Conservation (phyloP, 2,797 vertebrate species). For the Sebastes minor region DNA sequence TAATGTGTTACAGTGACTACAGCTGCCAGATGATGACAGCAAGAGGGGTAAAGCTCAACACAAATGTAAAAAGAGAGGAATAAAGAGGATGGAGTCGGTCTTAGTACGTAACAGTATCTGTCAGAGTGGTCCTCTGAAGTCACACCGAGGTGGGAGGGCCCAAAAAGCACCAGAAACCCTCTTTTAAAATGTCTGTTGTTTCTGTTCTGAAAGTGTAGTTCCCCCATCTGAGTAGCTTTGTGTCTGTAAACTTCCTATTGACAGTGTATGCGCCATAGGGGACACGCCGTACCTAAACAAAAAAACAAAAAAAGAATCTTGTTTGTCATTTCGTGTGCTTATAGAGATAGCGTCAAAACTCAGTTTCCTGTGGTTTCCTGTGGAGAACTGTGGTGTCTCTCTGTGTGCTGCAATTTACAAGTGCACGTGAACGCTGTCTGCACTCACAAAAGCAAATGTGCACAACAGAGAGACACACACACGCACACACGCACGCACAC, state of each 20-base stretch:
- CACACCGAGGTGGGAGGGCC: conserved; percentile 32
- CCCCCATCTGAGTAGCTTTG: conserved; percentile 18
- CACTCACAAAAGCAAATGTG: conserved; percentile 24
- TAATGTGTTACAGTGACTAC: not conserved
- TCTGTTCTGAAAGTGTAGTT: conserved; percentile 24
- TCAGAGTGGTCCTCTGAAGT: conserved; percentile 9
- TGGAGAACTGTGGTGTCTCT: conserved; percentile 64
- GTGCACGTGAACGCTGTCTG: conserved; percentile 55
- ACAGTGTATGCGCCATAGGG: conserved; percentile 50
- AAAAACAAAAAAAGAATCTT: conserved; percentile 41
- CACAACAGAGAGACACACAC: not conserved
- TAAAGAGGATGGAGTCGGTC: not conserved
- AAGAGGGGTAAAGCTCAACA: not conserved
- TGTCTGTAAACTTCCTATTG: conserved; percentile 69
- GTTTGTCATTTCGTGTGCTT: conserved; percentile 69
- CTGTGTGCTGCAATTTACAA: conserved; percentile 65
- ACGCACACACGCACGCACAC: not conserved
- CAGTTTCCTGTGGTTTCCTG: conserved; percentile 83
- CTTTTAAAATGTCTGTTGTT: conserved; percentile 17
- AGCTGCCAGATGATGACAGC: not conserved
- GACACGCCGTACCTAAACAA: conserved; percentile 56
- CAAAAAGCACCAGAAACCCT: conserved; percentile 17
- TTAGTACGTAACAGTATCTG: not conserved
- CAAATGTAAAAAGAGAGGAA: not conserved
- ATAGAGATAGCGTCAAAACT: conserved; percentile 73